Percentiles rank a stretch among this genome's conserved stretches.
These are phyloP conservation scores for Chaetogeoica ovagalla DNA, from an alignment of 2,888 invertebrate genomes.

Conservation along the genomic window DNA sequence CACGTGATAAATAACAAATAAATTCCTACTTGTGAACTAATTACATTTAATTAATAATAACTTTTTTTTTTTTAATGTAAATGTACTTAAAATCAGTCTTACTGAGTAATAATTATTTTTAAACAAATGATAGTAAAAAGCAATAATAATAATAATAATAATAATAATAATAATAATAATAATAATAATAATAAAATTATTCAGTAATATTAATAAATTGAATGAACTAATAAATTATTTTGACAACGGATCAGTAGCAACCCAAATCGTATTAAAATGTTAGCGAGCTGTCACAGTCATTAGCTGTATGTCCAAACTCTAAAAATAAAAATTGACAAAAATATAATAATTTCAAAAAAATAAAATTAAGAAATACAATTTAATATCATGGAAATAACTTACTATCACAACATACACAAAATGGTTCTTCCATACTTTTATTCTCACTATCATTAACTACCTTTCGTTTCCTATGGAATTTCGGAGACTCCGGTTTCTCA, in stretches of 20 bases:
- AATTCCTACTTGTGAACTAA: background rate
- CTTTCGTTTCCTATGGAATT: constrained; percentile 54
- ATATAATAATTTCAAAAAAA: background rate
- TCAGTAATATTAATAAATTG: constrained; percentile 1
- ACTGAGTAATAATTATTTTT: constrained; percentile 12
- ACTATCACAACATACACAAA: constrained; percentile 94
- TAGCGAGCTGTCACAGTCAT: constrained; percentile 84
- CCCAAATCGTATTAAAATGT: constrained; percentile 66
- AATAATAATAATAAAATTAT: background rate
- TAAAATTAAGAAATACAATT: background rate
- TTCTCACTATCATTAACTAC: constrained; percentile 49
- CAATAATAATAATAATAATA: background rate
- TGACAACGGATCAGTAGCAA: background rate
- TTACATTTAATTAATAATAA: background rate
- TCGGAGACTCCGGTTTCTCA: constrained; percentile 69
- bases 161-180: background rate
- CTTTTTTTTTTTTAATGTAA: too few species aligned
- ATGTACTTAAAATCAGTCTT: constrained; percentile 29
- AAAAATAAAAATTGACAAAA: constrained; percentile 56
- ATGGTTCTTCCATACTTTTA: constrained; percentile 65
- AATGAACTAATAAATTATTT: constrained; percentile 1
- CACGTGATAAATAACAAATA: background rate
- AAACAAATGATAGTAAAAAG: background rate
- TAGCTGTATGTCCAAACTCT: constrained; percentile 88
- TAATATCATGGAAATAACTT: constrained; percentile 56